A percentile compares a stretch with the other conserved stretches of the same genome.
phyloP scores from a whole-genome alignment of 2,797 vertebrate genomes.

The Sebastes elongatus region DNA sequence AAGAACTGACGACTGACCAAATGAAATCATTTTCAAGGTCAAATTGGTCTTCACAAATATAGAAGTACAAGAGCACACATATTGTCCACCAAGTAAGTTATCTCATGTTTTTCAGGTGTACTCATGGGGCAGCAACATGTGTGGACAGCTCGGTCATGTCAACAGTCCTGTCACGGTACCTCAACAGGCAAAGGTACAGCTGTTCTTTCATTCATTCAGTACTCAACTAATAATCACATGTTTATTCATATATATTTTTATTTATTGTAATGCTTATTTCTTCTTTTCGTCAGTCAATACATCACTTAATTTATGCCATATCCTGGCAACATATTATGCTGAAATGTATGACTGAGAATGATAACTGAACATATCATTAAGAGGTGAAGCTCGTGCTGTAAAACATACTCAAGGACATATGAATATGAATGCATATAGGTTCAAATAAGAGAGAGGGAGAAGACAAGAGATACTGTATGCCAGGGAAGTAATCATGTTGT shows the following conservation, averaged over 20 bases:
- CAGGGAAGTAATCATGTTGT: background rate
- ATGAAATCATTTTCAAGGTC: background rate
- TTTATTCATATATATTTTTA: background rate
- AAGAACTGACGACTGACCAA: background rate
- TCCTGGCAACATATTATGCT: background rate
- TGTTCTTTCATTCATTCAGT: background rate
- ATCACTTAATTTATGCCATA: background rate
- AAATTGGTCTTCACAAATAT: background rate
- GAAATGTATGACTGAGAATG: background rate
- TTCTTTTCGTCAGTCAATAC: background rate
- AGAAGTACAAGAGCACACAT: background rate
- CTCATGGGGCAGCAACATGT: slow-evolving; percentile 94
- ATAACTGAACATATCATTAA: background rate
- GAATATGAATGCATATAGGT: background rate
- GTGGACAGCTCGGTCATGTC: slow-evolving; percentile 91
- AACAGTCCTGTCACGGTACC: slow-evolving; percentile 90
- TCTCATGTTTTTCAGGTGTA: slow-evolving; percentile 84
- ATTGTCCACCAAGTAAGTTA: background rate
- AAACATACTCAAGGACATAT: background rate
- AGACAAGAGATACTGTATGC: background rate
- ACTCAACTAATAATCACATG: background rate
- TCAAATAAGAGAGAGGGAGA: background rate
- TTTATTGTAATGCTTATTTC: background rate
- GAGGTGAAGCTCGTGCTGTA: background rate
- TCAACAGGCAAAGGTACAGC: slow-evolving; percentile 87